phyloP scores from a whole-genome alignment of 2,888 invertebrate genomes.

The Meteorus colon region DNA sequence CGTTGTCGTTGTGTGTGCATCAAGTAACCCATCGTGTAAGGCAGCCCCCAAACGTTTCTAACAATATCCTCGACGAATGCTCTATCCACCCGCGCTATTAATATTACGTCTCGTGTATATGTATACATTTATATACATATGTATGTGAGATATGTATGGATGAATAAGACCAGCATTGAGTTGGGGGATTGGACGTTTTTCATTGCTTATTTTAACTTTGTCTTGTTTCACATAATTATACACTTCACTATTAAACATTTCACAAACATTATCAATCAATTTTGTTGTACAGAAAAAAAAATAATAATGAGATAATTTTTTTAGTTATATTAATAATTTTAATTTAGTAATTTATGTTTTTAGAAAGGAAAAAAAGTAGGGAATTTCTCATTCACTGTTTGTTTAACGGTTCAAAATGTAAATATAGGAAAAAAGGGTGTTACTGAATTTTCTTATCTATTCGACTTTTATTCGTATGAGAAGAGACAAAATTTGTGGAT shows the following conservation, averaged over 20 bases:
- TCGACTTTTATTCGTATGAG: no score
- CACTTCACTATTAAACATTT: neutral
- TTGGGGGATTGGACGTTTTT: neutral
- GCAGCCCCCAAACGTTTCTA: slow-evolving; percentile 65
- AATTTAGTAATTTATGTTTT: no score
- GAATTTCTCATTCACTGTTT: no score
- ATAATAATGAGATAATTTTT: no score
- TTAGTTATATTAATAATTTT: no score
- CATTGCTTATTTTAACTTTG: neutral
- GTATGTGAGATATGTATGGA: neutral
- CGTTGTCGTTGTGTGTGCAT: slow-evolving; percentile 30
- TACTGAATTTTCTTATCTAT: no score
- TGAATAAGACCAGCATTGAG: neutral
- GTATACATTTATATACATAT: slow-evolving; percentile 15
- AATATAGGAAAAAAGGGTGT: no score
- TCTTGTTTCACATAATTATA: neutral
- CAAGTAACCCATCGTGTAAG: slow-evolving; percentile 47
- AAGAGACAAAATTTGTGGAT: no score
- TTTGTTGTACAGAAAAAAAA: no score
- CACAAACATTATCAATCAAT: neutral
- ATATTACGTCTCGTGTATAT: slow-evolving; percentile 58
- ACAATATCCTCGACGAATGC: slow-evolving; percentile 68
- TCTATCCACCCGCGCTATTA: slow-evolving; percentile 70
- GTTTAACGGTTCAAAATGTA: no score
- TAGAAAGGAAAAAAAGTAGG: no score